Evolutionary conservation across 2,888 invertebrate species (phyloP).

Genomic region (Noctua janthina): DNA sequence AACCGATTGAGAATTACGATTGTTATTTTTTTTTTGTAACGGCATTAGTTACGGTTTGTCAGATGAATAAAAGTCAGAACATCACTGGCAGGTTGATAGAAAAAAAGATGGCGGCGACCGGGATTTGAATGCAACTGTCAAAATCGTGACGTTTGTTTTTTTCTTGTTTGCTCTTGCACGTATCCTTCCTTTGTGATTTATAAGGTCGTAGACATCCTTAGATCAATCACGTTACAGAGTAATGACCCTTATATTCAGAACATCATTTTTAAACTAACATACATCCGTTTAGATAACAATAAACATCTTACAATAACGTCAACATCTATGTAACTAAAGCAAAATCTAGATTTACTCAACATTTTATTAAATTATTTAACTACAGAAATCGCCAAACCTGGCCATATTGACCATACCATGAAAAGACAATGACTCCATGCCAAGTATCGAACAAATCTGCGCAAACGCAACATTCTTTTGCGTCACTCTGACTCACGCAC

Average conservation of each 20-base stretch:
- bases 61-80: conserved; percentile 34
- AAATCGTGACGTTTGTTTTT: conserved; percentile 43
- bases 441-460: conserved; percentile 32
- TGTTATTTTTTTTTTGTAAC: conserved; percentile 60
- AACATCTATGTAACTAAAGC: neutral
- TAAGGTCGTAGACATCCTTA: conserved; percentile 29
- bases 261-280: neutral
- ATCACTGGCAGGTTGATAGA: conserved; percentile 37
- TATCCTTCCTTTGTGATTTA: conserved; percentile 19
- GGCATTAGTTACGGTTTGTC: conserved; percentile 60
- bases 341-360: neutral
- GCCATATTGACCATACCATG: conserved; percentile 7
- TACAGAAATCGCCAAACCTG: neutral
- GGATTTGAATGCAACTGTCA: conserved; percentile 54
- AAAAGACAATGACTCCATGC: conserved; percentile 16
- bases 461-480: conserved; percentile 46
- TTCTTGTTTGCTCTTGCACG: neutral
- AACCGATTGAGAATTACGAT: conserved; percentile 58
- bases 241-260: neutral
- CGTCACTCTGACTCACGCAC: conserved; percentile 59
- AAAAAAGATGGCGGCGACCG: conserved; percentile 42
- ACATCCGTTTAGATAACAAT: neutral
- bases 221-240: conserved; percentile 2
- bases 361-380: too few species aligned
- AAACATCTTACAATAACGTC: neutral